Evolutionary conservation across 2,797 vertebrate species (phyloP), one percentile per base, ranked within the genome.

Genomic region (Amniataba percoides): DNA sequence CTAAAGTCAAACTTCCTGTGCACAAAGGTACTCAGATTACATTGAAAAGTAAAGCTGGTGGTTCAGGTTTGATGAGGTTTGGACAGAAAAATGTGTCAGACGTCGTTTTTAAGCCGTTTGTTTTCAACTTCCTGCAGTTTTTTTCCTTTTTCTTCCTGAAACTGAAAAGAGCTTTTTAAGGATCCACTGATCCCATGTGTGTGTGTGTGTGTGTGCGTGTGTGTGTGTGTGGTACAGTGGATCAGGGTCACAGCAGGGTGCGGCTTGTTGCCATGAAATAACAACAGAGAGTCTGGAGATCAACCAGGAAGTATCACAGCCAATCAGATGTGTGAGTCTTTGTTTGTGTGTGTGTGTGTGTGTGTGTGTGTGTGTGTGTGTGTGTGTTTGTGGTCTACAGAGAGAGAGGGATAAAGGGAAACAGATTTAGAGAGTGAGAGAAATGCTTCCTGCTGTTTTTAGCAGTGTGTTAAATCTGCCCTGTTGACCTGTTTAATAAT

Each of bases 231-330:
- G 15, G 16, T 23, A 14, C 18, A 36, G 73, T 57, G 53, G 70
- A 77, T 77, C 74, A 65, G 65, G 74, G 70, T 74, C 74, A 71
- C 75, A 74, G 78, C 70, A 59, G 74, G 78, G 57, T 58, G 71
- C 7, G 13, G 49, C 52, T 45, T 36, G 74, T 75, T 68, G 52
- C 62, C 19, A 49, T 67, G 58, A 71, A 55, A 77, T 27, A 67
- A 72, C 53, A 73, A 74, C 74, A 55, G 43, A 31, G 55, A 46
- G 52, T 5, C 31, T 45, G 43, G 42, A 52, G 36, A 71, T 64
- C 46, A 65, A 74, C 15, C 40, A 60, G 31, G 18, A 65, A 74
- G 19, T 7, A 23, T 66, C 48, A 25, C 2, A 74, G 45, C 65
- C 60, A 66, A 77, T 63, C 51, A 77, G 21, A 60, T 0, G n/a